Conservation (phyloP, 2,888 invertebrate species). For the Lasioglossum malachurum region DNA sequence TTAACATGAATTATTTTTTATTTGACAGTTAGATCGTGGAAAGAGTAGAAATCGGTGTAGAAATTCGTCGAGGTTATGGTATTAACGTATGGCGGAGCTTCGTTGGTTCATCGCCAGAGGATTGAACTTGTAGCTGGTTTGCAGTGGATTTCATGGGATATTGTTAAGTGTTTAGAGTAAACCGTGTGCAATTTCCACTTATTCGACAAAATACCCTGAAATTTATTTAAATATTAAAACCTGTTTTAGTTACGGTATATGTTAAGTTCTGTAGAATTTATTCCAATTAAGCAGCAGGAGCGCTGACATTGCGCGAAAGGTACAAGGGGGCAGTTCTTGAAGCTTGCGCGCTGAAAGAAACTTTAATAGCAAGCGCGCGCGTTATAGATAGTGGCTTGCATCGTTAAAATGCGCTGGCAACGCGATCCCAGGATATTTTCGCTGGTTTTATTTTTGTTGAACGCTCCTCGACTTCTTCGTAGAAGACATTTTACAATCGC, state of each 20-base stretch:
- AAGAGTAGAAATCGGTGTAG: not conserved
- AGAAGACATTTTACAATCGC: conserved; percentile 3
- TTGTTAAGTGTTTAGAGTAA: not conserved
- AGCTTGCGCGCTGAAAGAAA: not conserved
- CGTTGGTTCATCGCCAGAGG: not conserved
- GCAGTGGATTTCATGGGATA: not conserved
- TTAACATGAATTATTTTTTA: not conserved
- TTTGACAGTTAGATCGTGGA: not conserved
- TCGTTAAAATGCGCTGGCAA: not conserved
- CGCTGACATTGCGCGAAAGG: not conserved
- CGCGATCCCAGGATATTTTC: not conserved
- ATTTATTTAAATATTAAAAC: not conserved
- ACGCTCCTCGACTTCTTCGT: not conserved
- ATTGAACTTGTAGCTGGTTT: not conserved
- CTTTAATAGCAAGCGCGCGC: not conserved
- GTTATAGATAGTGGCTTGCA: not conserved
- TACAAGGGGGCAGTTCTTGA: not conserved
- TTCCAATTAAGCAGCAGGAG: not conserved
- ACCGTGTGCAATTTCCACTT: not conserved
- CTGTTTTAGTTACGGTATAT: not conserved
- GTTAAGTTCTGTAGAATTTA: not conserved
- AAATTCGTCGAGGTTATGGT: not conserved
- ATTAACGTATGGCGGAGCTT: not conserved
- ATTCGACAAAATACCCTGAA: not conserved
- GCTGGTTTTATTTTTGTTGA: not conserved